A percentile compares a stretch with the other conserved stretches of the same genome.
Evolutionary conservation across 2,113 vertebrate species (phyloP).

Genomic region (Glaucomys volans): DNA sequence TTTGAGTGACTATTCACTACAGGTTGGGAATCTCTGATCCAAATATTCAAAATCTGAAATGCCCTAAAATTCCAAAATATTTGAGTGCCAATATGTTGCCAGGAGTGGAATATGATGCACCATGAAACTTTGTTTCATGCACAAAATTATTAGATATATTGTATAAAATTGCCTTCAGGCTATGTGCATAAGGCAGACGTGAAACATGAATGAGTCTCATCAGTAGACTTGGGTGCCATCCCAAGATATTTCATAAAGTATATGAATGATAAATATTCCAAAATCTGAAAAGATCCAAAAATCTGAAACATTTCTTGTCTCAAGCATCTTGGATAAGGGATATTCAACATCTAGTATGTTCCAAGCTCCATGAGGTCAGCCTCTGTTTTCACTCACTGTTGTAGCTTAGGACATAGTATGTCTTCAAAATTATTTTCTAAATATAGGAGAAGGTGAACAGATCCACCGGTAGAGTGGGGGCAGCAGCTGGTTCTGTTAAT

Average conservation of each 20-base stretch:
- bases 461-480: not conserved
- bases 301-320: not conserved
- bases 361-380: not conserved
- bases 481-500: not conserved
- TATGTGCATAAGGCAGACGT: not conserved
- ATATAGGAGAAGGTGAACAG: not conserved
- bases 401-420: not conserved
- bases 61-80: not conserved
- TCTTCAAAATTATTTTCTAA: slow-evolving; percentile 36
- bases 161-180: not conserved
- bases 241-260: not conserved
- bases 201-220: not conserved
- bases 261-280: not conserved
- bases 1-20: not conserved
- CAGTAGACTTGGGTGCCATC: not conserved
- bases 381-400: not conserved
- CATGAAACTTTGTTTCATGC: not conserved
- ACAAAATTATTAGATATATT: not conserved
- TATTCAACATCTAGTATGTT: not conserved
- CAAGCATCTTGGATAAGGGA: not conserved
- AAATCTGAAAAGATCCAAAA: not conserved
- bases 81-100: not conserved
- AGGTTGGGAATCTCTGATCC: not conserved
- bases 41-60: not conserved
- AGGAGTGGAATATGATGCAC: not conserved